Percentiles rank a stretch among this genome's conserved stretches.
Evolutionary conservation across 2,888 invertebrate species (phyloP).

Genomic region (Luffia ferchaultella): DNA sequence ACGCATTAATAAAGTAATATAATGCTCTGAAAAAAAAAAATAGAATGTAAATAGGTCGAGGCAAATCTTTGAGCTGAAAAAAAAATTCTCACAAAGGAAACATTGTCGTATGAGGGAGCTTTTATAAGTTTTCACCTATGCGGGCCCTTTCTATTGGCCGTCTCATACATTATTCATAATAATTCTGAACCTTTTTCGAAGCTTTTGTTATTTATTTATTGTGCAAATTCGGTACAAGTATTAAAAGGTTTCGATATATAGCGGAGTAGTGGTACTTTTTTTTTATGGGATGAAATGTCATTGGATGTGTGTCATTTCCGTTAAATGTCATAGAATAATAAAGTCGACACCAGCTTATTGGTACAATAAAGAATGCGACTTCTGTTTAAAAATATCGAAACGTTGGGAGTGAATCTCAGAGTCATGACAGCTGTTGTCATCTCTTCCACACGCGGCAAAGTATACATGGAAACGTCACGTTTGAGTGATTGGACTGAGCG

Average conservation of each 20-base stretch:
- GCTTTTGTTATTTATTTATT: constrained; percentile 7
- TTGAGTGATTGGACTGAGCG: too few species aligned
- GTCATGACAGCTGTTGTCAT: too few species aligned
- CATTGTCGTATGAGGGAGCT: constrained; percentile 5
- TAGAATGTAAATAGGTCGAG: not conserved
- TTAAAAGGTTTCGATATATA: not conserved
- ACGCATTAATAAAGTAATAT: not conserved
- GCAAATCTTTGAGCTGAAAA: not conserved
- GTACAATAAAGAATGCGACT: too few species aligned
- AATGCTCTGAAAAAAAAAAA: not conserved
- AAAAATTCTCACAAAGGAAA: constrained; percentile 7
- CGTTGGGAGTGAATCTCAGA: too few species aligned
- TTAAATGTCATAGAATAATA: too few species aligned
- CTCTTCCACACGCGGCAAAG: too few species aligned
- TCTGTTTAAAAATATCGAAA: too few species aligned
- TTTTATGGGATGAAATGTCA: too few species aligned
- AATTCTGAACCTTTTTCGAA: not conserved
- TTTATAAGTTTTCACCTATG: constrained; percentile 6
- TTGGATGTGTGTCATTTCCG: too few species aligned
- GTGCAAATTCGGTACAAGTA: not conserved
- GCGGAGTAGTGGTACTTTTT: too few species aligned
- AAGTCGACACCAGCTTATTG: too few species aligned
- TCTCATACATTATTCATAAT: constrained; percentile 8
- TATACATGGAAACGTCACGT: too few species aligned
- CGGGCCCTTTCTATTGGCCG: constrained; percentile 7